phyloP scores from a whole-genome alignment of 2,113 vertebrate genomes.

The Elanoides forficatus region DNA sequence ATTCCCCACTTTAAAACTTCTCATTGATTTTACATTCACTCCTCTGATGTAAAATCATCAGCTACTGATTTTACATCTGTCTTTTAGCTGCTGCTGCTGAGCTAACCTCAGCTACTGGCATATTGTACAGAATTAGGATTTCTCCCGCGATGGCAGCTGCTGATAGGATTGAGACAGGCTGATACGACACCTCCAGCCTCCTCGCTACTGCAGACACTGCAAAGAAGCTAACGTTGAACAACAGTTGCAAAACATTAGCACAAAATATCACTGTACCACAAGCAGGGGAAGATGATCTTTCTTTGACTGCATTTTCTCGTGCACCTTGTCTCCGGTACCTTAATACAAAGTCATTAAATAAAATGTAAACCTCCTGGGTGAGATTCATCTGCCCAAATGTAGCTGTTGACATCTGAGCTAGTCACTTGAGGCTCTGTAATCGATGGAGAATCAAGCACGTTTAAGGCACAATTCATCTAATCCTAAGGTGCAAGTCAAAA shows the following conservation, averaged over 20 bases:
- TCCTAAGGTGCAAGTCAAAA: conserved; percentile 10
- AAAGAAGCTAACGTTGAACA: background rate
- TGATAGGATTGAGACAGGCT: background rate
- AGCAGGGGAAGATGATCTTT: background rate
- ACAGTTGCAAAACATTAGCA: background rate
- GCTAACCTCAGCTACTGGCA: conserved; percentile 17
- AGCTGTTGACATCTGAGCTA: conserved; percentile 3
- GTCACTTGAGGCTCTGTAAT: conserved; percentile 1
- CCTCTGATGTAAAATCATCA: conserved; percentile 53
- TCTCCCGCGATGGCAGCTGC: background rate
- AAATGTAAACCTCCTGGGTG: conserved; percentile 22
- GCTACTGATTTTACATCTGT: conserved; percentile 69
- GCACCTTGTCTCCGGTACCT: background rate
- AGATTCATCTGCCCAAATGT: conserved; percentile 26
- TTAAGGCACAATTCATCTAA: conserved; percentile 26
- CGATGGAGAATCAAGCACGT: background rate
- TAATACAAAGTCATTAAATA: conserved; percentile 3
- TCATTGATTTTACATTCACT: conserved; percentile 61
- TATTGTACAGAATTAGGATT: conserved; percentile 16
- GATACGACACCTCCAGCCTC: background rate
- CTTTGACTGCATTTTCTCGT: background rate
- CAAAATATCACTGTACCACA: background rate
- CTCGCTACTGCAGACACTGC: background rate
- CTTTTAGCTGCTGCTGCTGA: conserved; percentile 38
- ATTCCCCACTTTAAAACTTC: conserved; percentile 55